Evolutionary conservation across 2,888 invertebrate species (phyloP).

Genomic region (Lasioglossum villosulum): DNA sequence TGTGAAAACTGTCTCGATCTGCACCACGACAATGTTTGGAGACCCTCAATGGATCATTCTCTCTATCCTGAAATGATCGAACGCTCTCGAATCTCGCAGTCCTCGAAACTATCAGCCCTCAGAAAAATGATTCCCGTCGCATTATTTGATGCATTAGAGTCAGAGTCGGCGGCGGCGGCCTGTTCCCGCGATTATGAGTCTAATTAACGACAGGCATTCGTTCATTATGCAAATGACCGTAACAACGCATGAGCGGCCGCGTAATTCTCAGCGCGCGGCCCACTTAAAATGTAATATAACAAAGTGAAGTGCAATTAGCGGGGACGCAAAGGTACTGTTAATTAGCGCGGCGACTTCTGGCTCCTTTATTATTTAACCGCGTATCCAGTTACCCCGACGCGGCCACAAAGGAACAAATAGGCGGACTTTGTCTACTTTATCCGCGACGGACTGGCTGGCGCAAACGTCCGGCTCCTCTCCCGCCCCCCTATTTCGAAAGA

Average conservation of each 20-base stretch:
- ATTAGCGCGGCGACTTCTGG: slow-evolving; percentile 71
- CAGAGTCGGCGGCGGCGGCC: slow-evolving; percentile 73
- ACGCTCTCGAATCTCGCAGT: not conserved
- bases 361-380: slow-evolving; percentile 73
- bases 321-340: slow-evolving; percentile 75
- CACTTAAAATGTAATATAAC: slow-evolving; percentile 76
- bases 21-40: too few relatives aligned
- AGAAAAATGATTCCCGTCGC: slow-evolving; percentile 64
- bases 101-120: not conserved
- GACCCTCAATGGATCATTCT: too few relatives aligned
- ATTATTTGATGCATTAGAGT: slow-evolving; percentile 33
- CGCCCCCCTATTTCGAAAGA: slow-evolving; percentile 16
- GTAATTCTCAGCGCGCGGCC: slow-evolving; percentile 71
- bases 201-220: slow-evolving; percentile 79
- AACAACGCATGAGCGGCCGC: slow-evolving; percentile 78
- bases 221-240: slow-evolving; percentile 82
- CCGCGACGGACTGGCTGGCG: slow-evolving; percentile 42
- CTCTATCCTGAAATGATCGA: too few relatives aligned
- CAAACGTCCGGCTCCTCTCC: slow-evolving; percentile 3
- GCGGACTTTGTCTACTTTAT: slow-evolving; percentile 69
- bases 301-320: slow-evolving; percentile 76
- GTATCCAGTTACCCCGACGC: slow-evolving; percentile 67
- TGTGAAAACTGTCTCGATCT: not conserved
- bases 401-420: slow-evolving; percentile 71
- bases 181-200: slow-evolving; percentile 77